Percentiles rank a stretch among this genome's conserved stretches.
Conservation (phyloP, 2,888 invertebrate species). For the Apamea epomidion region DNA sequence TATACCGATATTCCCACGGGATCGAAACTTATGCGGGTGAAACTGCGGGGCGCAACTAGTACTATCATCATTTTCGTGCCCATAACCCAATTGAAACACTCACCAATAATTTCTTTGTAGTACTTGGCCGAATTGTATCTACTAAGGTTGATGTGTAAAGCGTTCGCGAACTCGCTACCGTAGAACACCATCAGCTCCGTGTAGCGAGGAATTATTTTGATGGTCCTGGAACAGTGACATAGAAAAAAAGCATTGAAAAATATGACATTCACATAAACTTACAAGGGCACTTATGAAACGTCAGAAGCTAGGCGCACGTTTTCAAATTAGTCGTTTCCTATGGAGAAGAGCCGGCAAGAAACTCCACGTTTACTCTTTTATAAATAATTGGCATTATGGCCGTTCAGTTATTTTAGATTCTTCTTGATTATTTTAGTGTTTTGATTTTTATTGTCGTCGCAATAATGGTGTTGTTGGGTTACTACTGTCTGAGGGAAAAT, state of each 20-base stretch:
- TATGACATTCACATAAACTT: neutral
- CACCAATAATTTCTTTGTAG: constrained; percentile 40
- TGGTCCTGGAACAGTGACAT: constrained; percentile 73
- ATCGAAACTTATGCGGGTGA: no score
- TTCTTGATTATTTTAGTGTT: no score
- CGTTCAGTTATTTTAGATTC: neutral
- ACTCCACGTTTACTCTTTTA: no score
- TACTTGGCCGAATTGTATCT: constrained; percentile 70
- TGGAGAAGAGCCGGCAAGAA: no score
- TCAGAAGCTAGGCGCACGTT: no score
- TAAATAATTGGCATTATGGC: no score
- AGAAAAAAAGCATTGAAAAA: neutral
- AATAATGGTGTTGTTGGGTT: neutral
- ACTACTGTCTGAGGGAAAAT: neutral
- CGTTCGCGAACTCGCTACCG: constrained; percentile 80
- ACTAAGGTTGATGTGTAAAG: constrained; percentile 74
- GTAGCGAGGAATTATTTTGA: constrained; percentile 79
- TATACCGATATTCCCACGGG: no score
- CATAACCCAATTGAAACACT: neutral
- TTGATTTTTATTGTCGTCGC: neutral
- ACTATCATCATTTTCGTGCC: no score
- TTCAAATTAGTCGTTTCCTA: no score
- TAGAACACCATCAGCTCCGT: constrained; percentile 85
- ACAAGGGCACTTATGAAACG: no score
- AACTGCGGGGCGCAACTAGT: no score